A percentile compares a stretch with the other conserved stretches of the same genome.
These are phyloP conservation scores for Aleiodes testaceus DNA, from an alignment of 2,888 invertebrate species.

Conservation along the genomic window DNA sequence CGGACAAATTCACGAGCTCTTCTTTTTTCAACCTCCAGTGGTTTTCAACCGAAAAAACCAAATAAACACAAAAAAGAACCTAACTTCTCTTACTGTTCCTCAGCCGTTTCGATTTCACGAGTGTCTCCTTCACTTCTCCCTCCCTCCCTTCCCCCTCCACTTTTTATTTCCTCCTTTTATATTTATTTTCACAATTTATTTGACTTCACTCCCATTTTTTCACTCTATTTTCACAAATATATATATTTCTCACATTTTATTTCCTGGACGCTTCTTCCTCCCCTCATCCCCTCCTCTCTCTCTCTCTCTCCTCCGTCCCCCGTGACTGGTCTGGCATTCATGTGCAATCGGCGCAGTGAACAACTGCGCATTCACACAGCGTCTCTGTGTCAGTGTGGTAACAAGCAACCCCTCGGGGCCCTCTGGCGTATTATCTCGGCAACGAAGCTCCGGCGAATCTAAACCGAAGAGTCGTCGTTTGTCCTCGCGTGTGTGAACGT, in stretches of 20 bases:
- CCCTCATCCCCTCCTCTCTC: slow-evolving; percentile 30
- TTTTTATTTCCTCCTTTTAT: too few relatives aligned
- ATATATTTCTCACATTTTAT: slow-evolving; percentile 20
- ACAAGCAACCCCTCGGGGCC: slow-evolving; percentile 22
- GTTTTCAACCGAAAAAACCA: neutral
- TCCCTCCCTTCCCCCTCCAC: slow-evolving; percentile 25
- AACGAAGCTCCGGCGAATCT: neutral
- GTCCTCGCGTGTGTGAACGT: slow-evolving; percentile 25
- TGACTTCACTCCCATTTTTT: neutral
- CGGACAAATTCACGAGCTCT: neutral
- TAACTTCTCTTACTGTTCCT: neutral
- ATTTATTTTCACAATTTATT: too few relatives aligned
- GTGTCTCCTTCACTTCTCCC: slow-evolving; percentile 34
- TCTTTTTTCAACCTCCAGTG: neutral
- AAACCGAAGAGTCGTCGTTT: slow-evolving; percentile 27
- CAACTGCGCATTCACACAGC: slow-evolving; percentile 35
- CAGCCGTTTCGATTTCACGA: slow-evolving; percentile 30
- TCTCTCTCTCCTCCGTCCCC: slow-evolving; percentile 21
- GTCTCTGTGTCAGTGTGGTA: neutral
- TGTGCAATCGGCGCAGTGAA: slow-evolving; percentile 53
- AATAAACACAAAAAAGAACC: neutral
- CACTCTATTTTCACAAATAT: neutral
- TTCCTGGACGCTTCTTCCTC: slow-evolving; percentile 28
- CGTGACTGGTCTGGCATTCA: slow-evolving; percentile 42
- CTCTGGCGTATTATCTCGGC: slow-evolving; percentile 20